Evolutionary conservation across 2,797 vertebrate genomes (phyloP).

Genomic region (Borostomias antarcticus): DNA sequence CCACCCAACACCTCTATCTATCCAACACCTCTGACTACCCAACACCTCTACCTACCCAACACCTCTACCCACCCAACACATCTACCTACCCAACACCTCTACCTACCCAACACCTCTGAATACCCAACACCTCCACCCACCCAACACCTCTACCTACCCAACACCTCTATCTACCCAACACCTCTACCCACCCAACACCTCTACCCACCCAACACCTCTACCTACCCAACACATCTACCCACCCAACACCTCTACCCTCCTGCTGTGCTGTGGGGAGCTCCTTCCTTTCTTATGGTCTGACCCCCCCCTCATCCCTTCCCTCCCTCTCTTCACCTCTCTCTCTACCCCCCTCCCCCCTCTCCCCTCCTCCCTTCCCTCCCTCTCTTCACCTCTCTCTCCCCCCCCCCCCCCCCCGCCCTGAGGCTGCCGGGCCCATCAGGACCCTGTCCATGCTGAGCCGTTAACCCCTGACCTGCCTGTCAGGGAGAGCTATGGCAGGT

Average conservation of each 20-base stretch:
- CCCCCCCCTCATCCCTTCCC: neutral
- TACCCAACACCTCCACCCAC: too few relatives aligned
- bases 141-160: neutral
- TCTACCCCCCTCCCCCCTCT: neutral
- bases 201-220: too few relatives aligned
- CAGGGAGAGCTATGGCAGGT: neutral
- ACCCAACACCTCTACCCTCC: neutral
- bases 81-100: too few relatives aligned
- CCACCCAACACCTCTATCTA: neutral
- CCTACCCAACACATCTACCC: too few relatives aligned
- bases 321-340: neutral
- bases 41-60: neutral
- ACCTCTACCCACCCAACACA: too few relatives aligned
- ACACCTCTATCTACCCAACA: neutral
- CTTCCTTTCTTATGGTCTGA: too few relatives aligned
- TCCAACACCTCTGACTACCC: too few relatives aligned
- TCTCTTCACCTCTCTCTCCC: neutral
- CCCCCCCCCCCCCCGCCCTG: neutral
- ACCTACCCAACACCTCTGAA: too few relatives aligned
- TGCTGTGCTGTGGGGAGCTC: too few relatives aligned
- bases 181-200: too few relatives aligned
- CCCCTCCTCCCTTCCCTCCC: neutral
- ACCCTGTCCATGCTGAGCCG: conserved; percentile 12
- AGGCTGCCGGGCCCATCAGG: neutral
- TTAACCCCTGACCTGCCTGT: conserved; percentile 6